Conservation (phyloP, 2,888 invertebrate species). For the Griposia aprilina region DNA sequence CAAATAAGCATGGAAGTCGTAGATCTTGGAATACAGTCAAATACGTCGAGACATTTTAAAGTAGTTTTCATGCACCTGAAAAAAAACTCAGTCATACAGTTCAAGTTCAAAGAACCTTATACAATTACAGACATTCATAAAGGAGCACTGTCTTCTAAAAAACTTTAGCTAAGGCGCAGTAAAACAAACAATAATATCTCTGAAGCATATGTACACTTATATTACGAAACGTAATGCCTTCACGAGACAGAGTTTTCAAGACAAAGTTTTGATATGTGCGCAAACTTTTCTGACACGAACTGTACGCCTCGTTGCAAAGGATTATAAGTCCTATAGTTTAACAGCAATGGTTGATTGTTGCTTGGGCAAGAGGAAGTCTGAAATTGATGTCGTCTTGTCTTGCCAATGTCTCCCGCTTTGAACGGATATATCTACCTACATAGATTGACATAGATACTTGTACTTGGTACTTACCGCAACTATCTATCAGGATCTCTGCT, state of each 20-base stretch:
- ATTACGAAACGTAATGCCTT: slow-evolving; percentile 44
- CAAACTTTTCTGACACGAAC: slow-evolving; percentile 51
- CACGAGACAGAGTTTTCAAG: slow-evolving; percentile 50
- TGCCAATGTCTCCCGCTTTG: slow-evolving; percentile 49
- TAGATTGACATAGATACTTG: slow-evolving; percentile 28
- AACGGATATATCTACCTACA: slow-evolving; percentile 23
- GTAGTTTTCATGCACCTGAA: background rate
- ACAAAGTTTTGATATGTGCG: slow-evolving; percentile 53
- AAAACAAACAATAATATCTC: slow-evolving; percentile 38
- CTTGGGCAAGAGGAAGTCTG: slow-evolving; percentile 11
- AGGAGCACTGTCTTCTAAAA: slow-evolving; percentile 15
- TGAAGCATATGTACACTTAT: slow-evolving; percentile 24
- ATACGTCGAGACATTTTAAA: background rate
- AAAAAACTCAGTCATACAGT: background rate
- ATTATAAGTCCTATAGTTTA: background rate
- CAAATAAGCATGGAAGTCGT: slow-evolving; percentile 17
- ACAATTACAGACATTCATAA: slow-evolving; percentile 22
- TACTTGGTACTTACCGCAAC: slow-evolving; percentile 75
- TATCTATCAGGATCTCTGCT: slow-evolving; percentile 68
- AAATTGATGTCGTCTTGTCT: slow-evolving; percentile 48
- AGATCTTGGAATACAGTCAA: background rate
- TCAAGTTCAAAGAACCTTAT: slow-evolving; percentile 23
- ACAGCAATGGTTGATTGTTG: slow-evolving; percentile 7
- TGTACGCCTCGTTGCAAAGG: background rate
- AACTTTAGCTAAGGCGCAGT: slow-evolving; percentile 4